These are phyloP conservation scores for Mimachlamys varia DNA, from an alignment of 2,888 invertebrate genomes.

Conservation along the genomic window DNA sequence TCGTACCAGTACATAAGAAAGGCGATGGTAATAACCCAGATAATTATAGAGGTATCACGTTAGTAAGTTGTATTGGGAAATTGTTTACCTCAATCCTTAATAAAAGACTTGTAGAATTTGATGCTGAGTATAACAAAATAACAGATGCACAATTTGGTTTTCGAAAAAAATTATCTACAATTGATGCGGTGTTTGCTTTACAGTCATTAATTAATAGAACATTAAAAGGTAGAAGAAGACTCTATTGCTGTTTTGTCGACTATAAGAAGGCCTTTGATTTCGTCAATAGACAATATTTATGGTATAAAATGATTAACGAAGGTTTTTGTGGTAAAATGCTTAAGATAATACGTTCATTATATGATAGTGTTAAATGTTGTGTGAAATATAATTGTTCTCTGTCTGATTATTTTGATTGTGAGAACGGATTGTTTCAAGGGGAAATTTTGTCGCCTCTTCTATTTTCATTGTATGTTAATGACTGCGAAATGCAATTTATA, in stretches of 20 bases:
- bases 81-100: slow-evolving; percentile 52
- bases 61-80: slow-evolving; percentile 43
- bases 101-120: slow-evolving; percentile 46
- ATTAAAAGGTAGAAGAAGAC: slow-evolving; percentile 29
- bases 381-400: slow-evolving; percentile 38
- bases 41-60: not conserved
- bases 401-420: too few relatives aligned
- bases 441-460: too few relatives aligned
- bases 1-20: not conserved
- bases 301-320: slow-evolving; percentile 51
- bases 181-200: slow-evolving; percentile 52
- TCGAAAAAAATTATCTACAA: slow-evolving; percentile 43
- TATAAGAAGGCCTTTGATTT: slow-evolving; percentile 49
- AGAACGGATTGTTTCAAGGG: too few relatives aligned
- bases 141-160: slow-evolving; percentile 55
- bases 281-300: slow-evolving; percentile 47
- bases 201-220: slow-evolving; percentile 45
- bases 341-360: slow-evolving; percentile 45
- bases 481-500: too few relatives aligned
- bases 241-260: slow-evolving; percentile 50
- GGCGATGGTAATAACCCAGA: not conserved
- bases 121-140: slow-evolving; percentile 39
- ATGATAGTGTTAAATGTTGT: slow-evolving; percentile 45
- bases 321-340: slow-evolving; percentile 46
- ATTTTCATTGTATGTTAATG: too few relatives aligned